These are phyloP conservation scores for Heliconius eleuchia DNA, from an alignment of 1,140 invertebrate species.

Conservation along the genomic window DNA sequence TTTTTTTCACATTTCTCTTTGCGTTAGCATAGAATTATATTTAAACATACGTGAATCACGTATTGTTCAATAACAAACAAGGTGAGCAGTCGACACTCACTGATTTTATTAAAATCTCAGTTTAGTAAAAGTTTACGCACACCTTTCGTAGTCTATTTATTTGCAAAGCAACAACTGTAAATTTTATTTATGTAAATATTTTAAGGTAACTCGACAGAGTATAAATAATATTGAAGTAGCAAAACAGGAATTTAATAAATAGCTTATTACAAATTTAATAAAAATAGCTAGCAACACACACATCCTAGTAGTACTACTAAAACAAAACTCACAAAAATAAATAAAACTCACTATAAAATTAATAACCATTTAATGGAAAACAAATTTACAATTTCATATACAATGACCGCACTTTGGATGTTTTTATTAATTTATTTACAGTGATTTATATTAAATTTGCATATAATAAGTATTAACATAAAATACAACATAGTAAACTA, in stretches of 20 bases:
- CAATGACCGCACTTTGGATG: constrained; percentile 40
- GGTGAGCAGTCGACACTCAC: background rate
- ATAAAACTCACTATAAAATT: constrained; percentile 36
- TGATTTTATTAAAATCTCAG: background rate
- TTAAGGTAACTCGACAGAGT: background rate
- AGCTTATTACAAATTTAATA: background rate
- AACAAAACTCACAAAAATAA: constrained; percentile 14
- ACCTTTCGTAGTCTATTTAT: background rate
- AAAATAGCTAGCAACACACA: too few species aligned
- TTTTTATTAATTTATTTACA: constrained; percentile 39
- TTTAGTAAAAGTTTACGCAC: background rate
- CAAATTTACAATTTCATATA: constrained; percentile 54
- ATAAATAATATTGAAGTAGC: background rate
- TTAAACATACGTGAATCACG: background rate
- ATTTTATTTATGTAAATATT: background rate
- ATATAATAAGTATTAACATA: constrained; percentile 20
- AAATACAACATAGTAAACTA: constrained; percentile 18
- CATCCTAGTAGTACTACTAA: too few species aligned
- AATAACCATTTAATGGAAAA: constrained; percentile 52
- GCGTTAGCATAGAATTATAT: background rate
- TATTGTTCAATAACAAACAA: background rate
- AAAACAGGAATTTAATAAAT: background rate
- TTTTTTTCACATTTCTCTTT: background rate
- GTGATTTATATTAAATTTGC: constrained; percentile 27
- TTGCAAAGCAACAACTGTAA: background rate